phyloP scores from a whole-genome alignment of 2,797 vertebrate genomes.

The Lepidocolaptes lacrymiger region DNA sequence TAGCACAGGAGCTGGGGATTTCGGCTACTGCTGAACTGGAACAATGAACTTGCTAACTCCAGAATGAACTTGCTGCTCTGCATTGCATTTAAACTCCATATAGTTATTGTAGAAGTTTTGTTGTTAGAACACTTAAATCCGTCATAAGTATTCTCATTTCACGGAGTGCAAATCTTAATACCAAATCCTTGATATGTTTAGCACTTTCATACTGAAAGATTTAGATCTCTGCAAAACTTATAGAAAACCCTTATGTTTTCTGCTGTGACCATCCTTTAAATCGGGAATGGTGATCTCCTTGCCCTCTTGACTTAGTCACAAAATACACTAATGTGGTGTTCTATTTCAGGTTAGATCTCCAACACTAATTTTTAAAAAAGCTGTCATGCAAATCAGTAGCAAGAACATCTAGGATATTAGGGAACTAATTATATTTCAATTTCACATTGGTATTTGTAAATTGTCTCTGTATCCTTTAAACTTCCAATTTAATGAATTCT shows the following conservation, averaged over 20 bases:
- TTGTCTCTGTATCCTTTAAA: slow-evolving; percentile 24
- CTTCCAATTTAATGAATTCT: slow-evolving; percentile 12
- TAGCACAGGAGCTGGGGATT: neutral
- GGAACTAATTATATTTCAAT: neutral
- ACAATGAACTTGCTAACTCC: neutral
- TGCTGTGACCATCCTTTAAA: neutral
- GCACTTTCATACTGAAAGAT: neutral
- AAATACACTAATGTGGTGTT: neutral
- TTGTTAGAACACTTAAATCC: neutral
- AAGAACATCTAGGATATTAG: neutral
- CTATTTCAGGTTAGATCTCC: neutral
- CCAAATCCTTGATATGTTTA: slow-evolving; percentile 11
- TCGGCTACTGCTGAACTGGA: neutral
- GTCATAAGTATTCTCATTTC: slow-evolving; percentile 11
- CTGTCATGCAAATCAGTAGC: neutral
- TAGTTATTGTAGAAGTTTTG: neutral
- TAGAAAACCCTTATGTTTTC: neutral
- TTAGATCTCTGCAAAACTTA: neutral
- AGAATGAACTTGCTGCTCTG: neutral
- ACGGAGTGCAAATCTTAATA: neutral
- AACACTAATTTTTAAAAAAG: neutral
- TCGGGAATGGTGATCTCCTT: neutral
- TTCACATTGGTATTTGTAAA: neutral
- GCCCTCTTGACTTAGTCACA: neutral
- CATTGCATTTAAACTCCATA: neutral